phyloP scores from a whole-genome alignment of 2,113 vertebrate species.

The Stigmatopora argus region DNA sequence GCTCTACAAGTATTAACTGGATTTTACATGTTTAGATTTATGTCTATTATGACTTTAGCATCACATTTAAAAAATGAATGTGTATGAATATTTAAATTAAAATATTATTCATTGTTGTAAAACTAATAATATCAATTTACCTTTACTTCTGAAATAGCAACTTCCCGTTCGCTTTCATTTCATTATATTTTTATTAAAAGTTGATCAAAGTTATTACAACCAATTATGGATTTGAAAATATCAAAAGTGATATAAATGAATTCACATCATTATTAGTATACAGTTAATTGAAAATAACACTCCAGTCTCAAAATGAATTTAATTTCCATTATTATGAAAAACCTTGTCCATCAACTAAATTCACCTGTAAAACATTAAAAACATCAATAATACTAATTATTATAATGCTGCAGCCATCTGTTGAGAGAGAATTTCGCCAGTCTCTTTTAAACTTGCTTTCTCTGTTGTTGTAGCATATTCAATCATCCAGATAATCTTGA shows the following conservation, averaged over 20 bases:
- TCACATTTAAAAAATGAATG: too few species aligned
- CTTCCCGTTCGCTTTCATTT: background rate
- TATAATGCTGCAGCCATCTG: background rate
- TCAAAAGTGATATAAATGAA: background rate
- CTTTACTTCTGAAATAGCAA: background rate
- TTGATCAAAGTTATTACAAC: background rate
- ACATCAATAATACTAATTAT: background rate
- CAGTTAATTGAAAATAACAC: background rate
- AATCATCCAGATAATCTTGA: constrained; percentile 6
- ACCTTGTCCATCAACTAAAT: background rate
- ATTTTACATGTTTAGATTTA: background rate
- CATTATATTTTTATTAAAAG: background rate
- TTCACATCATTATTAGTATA: background rate
- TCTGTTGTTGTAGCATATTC: background rate
- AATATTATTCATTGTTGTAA: too few species aligned
- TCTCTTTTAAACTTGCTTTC: background rate
- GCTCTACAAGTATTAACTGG: background rate
- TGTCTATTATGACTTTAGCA: background rate
- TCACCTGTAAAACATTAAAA: background rate
- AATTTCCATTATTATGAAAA: background rate
- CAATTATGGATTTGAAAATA: background rate
- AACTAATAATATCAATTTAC: too few species aligned
- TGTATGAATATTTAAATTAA: too few species aligned
- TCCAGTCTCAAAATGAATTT: background rate
- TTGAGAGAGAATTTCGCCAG: background rate